A percentile compares a stretch with the other conserved stretches of the same genome.
phyloP scores from a whole-genome alignment of 92 coral and sea anemone genomes.

The Palythoa caribaeorum region DNA sequence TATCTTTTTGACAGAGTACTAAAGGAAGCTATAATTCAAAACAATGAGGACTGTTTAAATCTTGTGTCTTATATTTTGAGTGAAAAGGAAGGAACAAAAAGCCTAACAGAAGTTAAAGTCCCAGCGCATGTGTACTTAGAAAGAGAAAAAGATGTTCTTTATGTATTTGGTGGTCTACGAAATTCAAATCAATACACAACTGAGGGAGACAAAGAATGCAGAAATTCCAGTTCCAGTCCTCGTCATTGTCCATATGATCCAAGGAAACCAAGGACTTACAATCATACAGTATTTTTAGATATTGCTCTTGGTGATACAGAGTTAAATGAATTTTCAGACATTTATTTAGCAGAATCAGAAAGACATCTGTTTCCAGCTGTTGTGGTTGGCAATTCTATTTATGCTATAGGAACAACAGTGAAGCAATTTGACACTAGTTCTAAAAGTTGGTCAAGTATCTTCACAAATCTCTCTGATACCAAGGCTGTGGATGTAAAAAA shows the following conservation, averaged over 20 bases:
- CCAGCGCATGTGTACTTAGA: constrained; percentile 27
- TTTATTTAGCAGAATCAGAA: constrained; percentile 49
- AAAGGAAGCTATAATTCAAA: constrained; percentile 40
- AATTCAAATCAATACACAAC: constrained; percentile 29
- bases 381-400: constrained; percentile 24
- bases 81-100: neutral
- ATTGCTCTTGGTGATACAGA: constrained; percentile 30
- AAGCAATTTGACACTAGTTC: constrained; percentile 50
- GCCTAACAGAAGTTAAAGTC: neutral
- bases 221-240: neutral
- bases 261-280: constrained; percentile 33
- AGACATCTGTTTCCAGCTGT: constrained; percentile 28
- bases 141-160: constrained; percentile 61
- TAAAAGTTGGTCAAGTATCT: constrained; percentile 43
- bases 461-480: neutral
- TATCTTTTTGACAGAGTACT: constrained; percentile 48
- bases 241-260: constrained; percentile 30
- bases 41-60: constrained; percentile 24
- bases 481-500: constrained; percentile 29
- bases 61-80: constrained; percentile 28
- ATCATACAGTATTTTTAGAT: constrained; percentile 25
- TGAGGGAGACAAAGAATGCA: constrained; percentile 24
- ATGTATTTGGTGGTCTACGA: constrained; percentile 62
- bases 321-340: constrained; percentile 39
- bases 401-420: constrained; percentile 44